A percentile compares a stretch with the other conserved stretches of the same genome.
Conservation (phyloP, 2,888 invertebrate species). For the Tubulanus polymorphus region DNA sequence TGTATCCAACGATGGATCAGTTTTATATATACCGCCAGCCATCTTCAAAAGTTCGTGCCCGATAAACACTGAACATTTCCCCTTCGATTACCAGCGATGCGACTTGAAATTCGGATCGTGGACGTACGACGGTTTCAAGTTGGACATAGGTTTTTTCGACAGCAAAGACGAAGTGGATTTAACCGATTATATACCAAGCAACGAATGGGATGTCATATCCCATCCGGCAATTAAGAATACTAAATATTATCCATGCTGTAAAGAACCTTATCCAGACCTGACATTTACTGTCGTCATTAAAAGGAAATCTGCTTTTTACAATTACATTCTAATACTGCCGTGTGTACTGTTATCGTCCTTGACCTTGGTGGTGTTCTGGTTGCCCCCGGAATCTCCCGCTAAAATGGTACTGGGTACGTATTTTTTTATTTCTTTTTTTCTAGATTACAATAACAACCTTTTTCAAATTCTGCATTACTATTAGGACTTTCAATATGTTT, state of each 20-base stretch:
- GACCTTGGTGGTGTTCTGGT: constrained; percentile 54
- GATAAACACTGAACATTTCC: constrained; percentile 51
- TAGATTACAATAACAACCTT: too few relatives aligned
- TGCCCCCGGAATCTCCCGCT: constrained; percentile 54
- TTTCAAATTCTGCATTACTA: too few relatives aligned
- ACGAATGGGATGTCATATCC: constrained; percentile 49
- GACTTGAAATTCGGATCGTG: constrained; percentile 52
- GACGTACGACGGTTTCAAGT: constrained; percentile 47
- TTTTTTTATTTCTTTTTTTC: too few relatives aligned
- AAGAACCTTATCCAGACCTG: constrained; percentile 45
- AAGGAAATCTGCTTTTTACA: constrained; percentile 46
- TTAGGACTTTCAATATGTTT: too few relatives aligned
- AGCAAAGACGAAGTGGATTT: constrained; percentile 26
- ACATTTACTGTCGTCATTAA: constrained; percentile 43
- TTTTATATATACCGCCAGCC: constrained; percentile 46
- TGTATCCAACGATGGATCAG: constrained; percentile 35
- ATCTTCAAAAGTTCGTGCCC: constrained; percentile 50
- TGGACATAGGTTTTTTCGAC: constrained; percentile 35
- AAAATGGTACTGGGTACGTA: constrained; percentile 53
- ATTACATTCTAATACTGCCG: constrained; percentile 53
- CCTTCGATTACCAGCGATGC: constrained; percentile 52
- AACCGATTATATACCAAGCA: constrained; percentile 46
- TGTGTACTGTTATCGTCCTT: constrained; percentile 53
- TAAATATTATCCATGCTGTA: constrained; percentile 43
- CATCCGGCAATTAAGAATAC: constrained; percentile 39